Evolutionary conservation across 1,140 invertebrate species (phyloP), one percentile per base, ranked within the genome.

Genomic region (Drosophila ambigua): DNA sequence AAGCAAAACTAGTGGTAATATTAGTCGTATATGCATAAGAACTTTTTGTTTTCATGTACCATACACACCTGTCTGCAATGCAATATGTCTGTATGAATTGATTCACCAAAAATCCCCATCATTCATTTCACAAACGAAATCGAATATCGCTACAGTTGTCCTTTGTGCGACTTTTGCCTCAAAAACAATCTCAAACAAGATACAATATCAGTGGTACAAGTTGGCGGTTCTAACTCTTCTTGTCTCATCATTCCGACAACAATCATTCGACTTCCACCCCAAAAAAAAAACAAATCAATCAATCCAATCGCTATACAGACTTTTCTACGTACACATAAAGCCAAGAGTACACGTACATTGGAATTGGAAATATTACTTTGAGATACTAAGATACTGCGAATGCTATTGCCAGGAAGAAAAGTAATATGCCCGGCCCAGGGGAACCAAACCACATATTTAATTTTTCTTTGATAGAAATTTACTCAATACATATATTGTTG

Each of bases 291-390:
- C 26, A 15, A 23, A 15, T 28, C 11, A 28, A 43, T 31, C 9
- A 2, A 39, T 16, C 23, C 8, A 23, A 20, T 39, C 4, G 35
- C 35, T 39, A 49, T 24, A 43, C 31, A 15, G 8, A 44, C 43
- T 59, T 72, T 52, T 46, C 50, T 72, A 72, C 68, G 58, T 72
- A 72, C 69, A 72, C 69, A 72, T 72, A 72, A 72, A 72, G 69
- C 58, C 69, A 44, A 35, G 35, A 65, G 23, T 9, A 9, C 26
- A 20, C 28, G 43, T 9, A 45, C 15, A 39, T 8, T 35, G 15
- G 6, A 39, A 39, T 31, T 35, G 50, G 9, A 39, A 39, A 52
- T 52, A 26, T 5, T 28, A 20, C 51, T 23, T 39, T 53, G 28
- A 11, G 39, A 53, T 35, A 20, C 51, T 53, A 20, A 9, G 15